Evolutionary conservation across 2,113 vertebrate species (phyloP), one percentile per base, ranked within the genome.

Genomic region (Halcyon malimbica): DNA sequence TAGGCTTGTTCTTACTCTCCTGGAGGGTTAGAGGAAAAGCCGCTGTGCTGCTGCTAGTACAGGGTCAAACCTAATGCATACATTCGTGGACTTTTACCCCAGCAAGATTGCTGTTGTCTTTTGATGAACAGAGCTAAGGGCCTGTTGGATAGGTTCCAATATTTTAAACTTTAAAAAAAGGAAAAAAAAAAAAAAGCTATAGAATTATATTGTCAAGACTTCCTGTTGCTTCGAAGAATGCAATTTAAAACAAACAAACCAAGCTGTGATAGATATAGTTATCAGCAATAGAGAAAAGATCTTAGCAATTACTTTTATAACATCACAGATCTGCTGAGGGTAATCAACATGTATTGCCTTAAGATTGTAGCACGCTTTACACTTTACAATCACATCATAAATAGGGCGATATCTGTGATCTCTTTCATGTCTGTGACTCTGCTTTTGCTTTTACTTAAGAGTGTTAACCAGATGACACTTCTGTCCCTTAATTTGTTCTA

Each of bases 381-480:
- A 83, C 18, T 89, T 97, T 96, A 96, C 70, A 83, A 46, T 93
- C 96, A 82, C 74, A 64, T 54, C 94, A 89, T 94, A 95, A 97
- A 96, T 39, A 71, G 64, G 17, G 39, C 84, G 67, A 46, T 84
- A 94, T 94, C 87, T 91, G 44, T 31, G 53, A 46, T 78, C 87
- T 82, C 85, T 92, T 96, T 96, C 87, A 95, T 94, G 92, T 94
- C 77, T 73, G 63, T 84, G 39, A 37, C 70, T 64, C 87, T 85
- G 73, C 57, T 96, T 95, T 94, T 87, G 51, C 51, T 88, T 96
- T 90, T 83, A 4, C 57, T 81, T 71, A 42, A 65, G 63, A 78
- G 88, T 87, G 93, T 85, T 92, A 80, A 78, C 63, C 80, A 96
- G 95, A 79, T 94, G 76, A 83, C 83, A 83, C 54, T 87, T 42